Percentiles rank a stretch among this genome's conserved stretches.
Evolutionary conservation across 2,888 invertebrate species (phyloP).

Genomic region (Clusia tigrina): DNA sequence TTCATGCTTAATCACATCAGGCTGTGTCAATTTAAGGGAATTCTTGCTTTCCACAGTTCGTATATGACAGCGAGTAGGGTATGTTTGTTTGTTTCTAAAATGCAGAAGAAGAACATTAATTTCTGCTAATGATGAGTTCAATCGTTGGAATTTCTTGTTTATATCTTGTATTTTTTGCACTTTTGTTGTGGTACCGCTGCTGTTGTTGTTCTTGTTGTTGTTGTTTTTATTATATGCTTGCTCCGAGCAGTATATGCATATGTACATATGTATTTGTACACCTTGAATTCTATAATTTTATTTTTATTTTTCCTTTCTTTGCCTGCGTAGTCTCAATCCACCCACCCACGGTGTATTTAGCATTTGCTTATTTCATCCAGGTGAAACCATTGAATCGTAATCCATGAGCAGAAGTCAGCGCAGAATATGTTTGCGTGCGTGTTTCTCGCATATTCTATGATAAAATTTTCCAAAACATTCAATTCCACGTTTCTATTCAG

Average conservation of each 20-base stretch:
- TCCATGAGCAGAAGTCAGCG: no score
- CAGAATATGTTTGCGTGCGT: no score
- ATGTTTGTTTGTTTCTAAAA: background rate
- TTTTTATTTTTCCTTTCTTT: background rate
- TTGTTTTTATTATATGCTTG: background rate
- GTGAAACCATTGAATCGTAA: background rate
- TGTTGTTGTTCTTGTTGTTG: no score
- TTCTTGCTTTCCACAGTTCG: background rate
- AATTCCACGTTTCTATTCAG: no score
- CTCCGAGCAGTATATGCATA: background rate
- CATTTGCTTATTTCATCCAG: background rate
- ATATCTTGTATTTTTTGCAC: background rate
- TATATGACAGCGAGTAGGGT: background rate
- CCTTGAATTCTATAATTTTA: background rate
- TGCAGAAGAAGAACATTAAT: background rate
- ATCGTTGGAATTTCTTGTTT: conserved; percentile 23
- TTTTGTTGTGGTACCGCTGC: no score
- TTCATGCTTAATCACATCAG: no score
- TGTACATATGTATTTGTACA: background rate
- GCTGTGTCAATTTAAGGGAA: no score
- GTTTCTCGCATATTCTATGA: no score
- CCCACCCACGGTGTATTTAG: background rate
- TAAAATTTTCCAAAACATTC: no score
- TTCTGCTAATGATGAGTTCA: conserved; percentile 11
- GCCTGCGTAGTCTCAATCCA: no score